These are phyloP conservation scores for Anser brachyrhynchus DNA, from an alignment of 2,113 vertebrate species.

Conservation along the genomic window DNA sequence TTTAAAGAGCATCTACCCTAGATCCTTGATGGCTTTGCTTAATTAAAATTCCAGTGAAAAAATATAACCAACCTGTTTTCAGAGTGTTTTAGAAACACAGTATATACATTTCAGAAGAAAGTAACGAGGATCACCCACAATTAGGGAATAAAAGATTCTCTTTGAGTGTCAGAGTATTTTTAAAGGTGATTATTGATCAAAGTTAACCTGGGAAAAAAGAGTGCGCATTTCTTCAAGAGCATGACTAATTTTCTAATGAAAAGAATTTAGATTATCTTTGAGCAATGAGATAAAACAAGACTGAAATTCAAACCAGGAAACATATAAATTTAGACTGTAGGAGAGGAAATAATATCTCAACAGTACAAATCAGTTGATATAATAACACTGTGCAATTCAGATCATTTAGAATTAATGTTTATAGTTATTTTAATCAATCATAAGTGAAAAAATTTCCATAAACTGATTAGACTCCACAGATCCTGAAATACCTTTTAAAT, in stretches of 20 bases:
- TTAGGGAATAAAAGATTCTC: background rate
- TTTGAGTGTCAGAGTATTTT: background rate
- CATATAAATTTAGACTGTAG: background rate
- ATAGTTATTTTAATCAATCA: background rate
- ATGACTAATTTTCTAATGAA: background rate
- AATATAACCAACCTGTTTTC: background rate
- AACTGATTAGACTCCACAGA: background rate
- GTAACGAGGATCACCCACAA: background rate
- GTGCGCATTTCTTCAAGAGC: background rate
- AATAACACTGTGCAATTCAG: background rate
- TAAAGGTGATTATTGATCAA: background rate
- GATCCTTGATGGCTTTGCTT: background rate
- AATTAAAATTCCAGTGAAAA: background rate
- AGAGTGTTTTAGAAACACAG: background rate
- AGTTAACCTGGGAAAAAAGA: background rate
- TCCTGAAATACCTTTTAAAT: background rate
- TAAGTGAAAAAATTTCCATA: background rate
- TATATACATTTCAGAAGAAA: too few relatives aligned
- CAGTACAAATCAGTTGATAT: background rate
- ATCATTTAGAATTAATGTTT: background rate
- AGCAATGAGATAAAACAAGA: background rate
- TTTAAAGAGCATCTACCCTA: background rate
- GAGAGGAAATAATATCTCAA: background rate
- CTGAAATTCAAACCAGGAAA: background rate
- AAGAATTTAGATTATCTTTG: background rate